A percentile compares a stretch with the other conserved stretches of the same genome.
These are phyloP conservation scores for Trissoscelio sp. DNA, from an alignment of 2,888 invertebrate genomes.

Conservation along the genomic window DNA sequence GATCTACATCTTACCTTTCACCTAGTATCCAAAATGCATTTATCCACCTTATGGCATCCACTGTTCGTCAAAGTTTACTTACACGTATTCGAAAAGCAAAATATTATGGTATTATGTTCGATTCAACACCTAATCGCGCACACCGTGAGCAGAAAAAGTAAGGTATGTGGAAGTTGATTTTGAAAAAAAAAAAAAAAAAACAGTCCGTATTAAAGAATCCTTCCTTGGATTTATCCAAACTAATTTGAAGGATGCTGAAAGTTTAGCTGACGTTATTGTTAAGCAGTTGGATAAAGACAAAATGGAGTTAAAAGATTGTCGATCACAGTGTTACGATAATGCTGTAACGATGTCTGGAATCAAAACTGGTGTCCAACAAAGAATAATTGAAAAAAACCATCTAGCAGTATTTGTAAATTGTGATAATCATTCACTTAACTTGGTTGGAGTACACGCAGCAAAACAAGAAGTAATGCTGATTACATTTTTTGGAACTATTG, in stretches of 20 bases:
- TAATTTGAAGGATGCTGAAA: constrained; percentile 67
- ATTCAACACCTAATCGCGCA: constrained; percentile 33
- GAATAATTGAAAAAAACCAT: constrained; percentile 60
- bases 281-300: constrained; percentile 45
- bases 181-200: constrained; percentile 66
- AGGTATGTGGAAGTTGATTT: constrained; percentile 52
- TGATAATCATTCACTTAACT: constrained; percentile 68
- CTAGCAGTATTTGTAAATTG: constrained; percentile 58
- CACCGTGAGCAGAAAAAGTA: constrained; percentile 40
- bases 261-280: constrained; percentile 57
- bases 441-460: constrained; percentile 62
- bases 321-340: constrained; percentile 70
- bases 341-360: constrained; percentile 67
- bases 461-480: constrained; percentile 65
- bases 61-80: constrained; percentile 35
- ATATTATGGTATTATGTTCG: constrained; percentile 39
- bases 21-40: constrained; percentile 32
- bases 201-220: constrained; percentile 67
- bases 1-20: constrained; percentile 20
- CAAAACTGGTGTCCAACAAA: constrained; percentile 67
- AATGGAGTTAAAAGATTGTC: constrained; percentile 54
- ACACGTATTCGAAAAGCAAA: constrained; percentile 18
- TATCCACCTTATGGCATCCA: constrained; percentile 17
- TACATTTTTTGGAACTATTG: constrained; percentile 63
- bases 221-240: constrained; percentile 71